These are phyloP conservation scores for Orchesellides sinensis DNA, from an alignment of 2,888 invertebrate genomes.

Conservation along the genomic window DNA sequence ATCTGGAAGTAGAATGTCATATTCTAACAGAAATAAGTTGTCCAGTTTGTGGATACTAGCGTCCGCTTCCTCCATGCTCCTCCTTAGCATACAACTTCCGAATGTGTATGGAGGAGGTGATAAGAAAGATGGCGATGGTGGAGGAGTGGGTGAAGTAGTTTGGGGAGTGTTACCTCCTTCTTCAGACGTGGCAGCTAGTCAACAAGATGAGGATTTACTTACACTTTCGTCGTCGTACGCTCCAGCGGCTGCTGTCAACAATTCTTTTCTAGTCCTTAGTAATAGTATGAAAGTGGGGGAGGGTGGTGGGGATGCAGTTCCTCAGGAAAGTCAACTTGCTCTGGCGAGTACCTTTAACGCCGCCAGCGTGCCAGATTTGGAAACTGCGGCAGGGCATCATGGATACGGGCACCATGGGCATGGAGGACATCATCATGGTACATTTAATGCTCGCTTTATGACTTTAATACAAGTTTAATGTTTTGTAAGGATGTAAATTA, in stretches of 20 bases:
- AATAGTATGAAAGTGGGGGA: constrained; percentile 49
- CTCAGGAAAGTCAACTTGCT: constrained; percentile 39
- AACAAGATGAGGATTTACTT: constrained; percentile 30
- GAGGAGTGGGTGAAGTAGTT: constrained; percentile 27
- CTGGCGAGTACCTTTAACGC: not conserved
- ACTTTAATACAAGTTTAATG: not conserved
- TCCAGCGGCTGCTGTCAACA: constrained; percentile 18
- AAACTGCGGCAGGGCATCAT: constrained; percentile 50
- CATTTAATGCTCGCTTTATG: too few species aligned
- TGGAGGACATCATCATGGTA: constrained; percentile 57
- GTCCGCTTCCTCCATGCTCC: constrained; percentile 10
- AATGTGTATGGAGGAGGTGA: constrained; percentile 29
- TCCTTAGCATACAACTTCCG: constrained; percentile 32
- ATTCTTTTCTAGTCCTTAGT: constrained; percentile 57
- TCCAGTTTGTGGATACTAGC: constrained; percentile 35
- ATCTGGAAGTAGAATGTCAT: too few species aligned
- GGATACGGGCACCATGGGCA: constrained; percentile 53
- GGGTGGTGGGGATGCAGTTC: constrained; percentile 22
- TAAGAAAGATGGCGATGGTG: not conserved
- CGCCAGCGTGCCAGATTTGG: constrained; percentile 26
- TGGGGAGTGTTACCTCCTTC: constrained; percentile 27
- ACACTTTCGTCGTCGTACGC: constrained; percentile 15
- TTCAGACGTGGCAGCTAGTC: constrained; percentile 11
- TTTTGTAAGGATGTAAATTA: too few species aligned
- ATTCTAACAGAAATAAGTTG: not conserved